phyloP scores from a whole-genome alignment of 2,888 invertebrate genomes.

The Lithophane ornitopus region DNA sequence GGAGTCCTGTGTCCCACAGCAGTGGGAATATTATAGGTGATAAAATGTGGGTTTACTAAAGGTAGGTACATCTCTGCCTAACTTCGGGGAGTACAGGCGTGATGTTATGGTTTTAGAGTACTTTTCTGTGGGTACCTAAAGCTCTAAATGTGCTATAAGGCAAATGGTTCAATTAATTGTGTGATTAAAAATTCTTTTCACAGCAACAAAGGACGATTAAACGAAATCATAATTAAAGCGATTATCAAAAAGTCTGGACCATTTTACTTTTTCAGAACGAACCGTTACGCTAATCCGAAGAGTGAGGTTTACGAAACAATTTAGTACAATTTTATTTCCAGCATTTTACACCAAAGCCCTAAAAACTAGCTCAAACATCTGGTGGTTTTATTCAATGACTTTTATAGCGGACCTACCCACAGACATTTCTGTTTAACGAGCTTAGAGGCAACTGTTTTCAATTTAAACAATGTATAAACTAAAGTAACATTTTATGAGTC shows the following conservation, averaged over 20 bases:
- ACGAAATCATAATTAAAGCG: constrained; percentile 34
- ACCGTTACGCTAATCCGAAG: constrained; percentile 56
- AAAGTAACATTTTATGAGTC: constrained; percentile 68
- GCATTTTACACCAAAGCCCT: constrained; percentile 41
- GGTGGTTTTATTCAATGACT: constrained; percentile 63
- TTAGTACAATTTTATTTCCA: constrained; percentile 43
- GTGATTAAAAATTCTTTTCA: constrained; percentile 11
- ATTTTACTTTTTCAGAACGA: constrained; percentile 33
- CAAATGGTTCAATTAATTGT: neutral
- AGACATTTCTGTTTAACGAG: constrained; percentile 63
- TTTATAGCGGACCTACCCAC: constrained; percentile 47
- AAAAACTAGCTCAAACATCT: constrained; percentile 55
- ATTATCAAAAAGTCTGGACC: constrained; percentile 37
- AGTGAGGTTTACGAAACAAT: constrained; percentile 44
- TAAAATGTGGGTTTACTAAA: too few relatives aligned
- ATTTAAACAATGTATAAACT: constrained; percentile 66
- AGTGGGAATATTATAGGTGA: too few relatives aligned
- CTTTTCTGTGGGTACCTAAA: neutral
- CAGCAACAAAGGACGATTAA: constrained; percentile 41
- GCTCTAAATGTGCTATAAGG: neutral
- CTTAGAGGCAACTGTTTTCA: constrained; percentile 63
- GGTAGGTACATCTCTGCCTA: neutral
- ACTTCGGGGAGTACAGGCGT: neutral
- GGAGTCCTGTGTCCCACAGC: too few relatives aligned
- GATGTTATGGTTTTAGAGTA: neutral